Conservation (phyloP, 2,888 invertebrate species). For the Geophilus truncorum region DNA sequence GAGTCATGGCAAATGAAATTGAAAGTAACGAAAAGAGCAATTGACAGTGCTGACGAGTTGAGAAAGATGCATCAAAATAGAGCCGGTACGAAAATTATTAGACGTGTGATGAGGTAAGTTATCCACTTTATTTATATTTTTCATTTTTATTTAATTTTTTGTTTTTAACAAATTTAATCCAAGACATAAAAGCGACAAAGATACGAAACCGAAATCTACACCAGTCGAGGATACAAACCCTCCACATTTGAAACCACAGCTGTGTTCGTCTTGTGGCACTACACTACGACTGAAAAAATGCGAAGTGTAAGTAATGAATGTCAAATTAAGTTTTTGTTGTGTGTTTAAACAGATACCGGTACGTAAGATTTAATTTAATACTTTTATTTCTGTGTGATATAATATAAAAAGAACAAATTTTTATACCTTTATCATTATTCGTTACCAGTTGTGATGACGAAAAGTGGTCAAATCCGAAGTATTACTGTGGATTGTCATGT, state of each 20-base stretch:
- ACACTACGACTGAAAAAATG: background rate
- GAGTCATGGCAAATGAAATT: background rate
- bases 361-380: too few relatives aligned
- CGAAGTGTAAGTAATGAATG: background rate
- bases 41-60: background rate
- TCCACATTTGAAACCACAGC: background rate
- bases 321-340: too few relatives aligned
- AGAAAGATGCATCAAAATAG: background rate
- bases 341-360: too few relatives aligned
- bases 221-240: background rate
- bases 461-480: background rate
- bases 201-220: background rate
- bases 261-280: background rate
- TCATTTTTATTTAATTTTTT: too few relatives aligned
- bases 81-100: background rate
- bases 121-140: too few relatives aligned
- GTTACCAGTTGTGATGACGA: background rate
- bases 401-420: too few relatives aligned
- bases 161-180: too few relatives aligned
- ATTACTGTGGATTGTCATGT: background rate
- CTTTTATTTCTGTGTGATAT: too few relatives aligned
- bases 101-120: too few relatives aligned
- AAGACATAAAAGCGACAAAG: too few relatives aligned
- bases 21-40: background rate
- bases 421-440: too few relatives aligned